Conservation (phyloP, 2,888 invertebrate species). For the Limnephilus lunatus region DNA sequence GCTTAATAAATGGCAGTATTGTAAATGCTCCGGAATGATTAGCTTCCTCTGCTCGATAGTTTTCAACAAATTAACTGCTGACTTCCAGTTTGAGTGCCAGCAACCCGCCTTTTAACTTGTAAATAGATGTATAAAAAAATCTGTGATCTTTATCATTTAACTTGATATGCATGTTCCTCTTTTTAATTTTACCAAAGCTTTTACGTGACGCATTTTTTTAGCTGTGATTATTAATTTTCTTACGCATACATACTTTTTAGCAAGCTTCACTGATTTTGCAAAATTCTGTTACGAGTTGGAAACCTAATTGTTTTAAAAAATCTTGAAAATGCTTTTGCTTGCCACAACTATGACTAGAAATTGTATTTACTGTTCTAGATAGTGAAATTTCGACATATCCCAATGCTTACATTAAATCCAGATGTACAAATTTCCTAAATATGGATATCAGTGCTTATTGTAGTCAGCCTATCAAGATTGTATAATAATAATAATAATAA, state of each 20-base stretch:
- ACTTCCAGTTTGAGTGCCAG: not conserved
- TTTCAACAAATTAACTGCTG: not conserved
- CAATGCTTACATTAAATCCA: not conserved
- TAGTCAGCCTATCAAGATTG: not conserved
- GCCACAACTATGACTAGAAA: not conserved
- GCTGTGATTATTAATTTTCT: not conserved
- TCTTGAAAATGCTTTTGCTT: not conserved
- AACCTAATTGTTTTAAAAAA: not conserved
- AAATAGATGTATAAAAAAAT: constrained; percentile 16
- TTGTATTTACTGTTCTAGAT: not conserved
- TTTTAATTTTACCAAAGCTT: not conserved
- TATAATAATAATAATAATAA: not conserved
- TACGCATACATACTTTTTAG: not conserved
- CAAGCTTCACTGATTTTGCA: not conserved
- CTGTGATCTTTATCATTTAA: constrained; percentile 38
- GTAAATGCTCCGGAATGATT: not conserved
- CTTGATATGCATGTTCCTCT: not conserved
- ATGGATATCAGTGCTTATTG: not conserved
- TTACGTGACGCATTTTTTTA: not conserved
- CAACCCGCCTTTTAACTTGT: not conserved
- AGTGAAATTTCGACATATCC: not conserved
- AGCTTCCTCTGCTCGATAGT: not conserved
- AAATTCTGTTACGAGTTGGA: not conserved
- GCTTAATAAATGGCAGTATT: not conserved
- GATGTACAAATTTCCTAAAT: not conserved